Base-by-base conservation (phyloP, 2,113 vertebrate genomes). In the Tringa solitaria region DNA sequence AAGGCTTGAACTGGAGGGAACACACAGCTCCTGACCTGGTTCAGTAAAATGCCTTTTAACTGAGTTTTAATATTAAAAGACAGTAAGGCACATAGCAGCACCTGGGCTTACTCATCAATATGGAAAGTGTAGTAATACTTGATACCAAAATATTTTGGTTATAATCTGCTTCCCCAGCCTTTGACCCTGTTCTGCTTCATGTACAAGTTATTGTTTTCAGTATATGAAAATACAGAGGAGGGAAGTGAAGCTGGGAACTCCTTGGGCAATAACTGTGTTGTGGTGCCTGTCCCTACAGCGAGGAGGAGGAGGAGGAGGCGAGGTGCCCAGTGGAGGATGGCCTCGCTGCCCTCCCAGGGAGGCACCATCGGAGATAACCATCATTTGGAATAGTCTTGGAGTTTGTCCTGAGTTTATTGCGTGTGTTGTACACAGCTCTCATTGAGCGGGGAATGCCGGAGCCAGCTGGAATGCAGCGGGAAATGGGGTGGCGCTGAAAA, bases 11-110 rank as follows among this genome's bases (percentile, higher is more conserved):
- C 65, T 65, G 69, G 23, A 54, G 13, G 63, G 41, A 73, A 74
- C 22, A 6, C 9, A 63, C 54, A 14, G 63, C 72, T 50, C 41
- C 57, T 93, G 92, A 84, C 72, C 92, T 9, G 41, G 17, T 84
- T 83, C 50, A 68, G 46, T 78, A 61, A 93, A 94, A 93, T 79
- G n/a, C 15, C 26, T 90, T 43, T 84, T 89, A 93, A 94, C 74
- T 75, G 78, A 84, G 46, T 91, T 93, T 93, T 95, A 84, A 85
- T 91, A 87, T 60, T 37, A 84, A 51, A 46, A 68, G 7, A 39
- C 46, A 72, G 21, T 63, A 70, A 67, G 33, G 46, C 13, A n/a
- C 9, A 12, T 19, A 69, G 59, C 76, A 74, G 59, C 64, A 87
- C 9, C 27, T 56, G 50, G 48, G 10, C 9, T 89, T 45, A 39